Base-by-base conservation (phyloP, 1,140 invertebrate genomes). In the Lucilia cuprina region DNA sequence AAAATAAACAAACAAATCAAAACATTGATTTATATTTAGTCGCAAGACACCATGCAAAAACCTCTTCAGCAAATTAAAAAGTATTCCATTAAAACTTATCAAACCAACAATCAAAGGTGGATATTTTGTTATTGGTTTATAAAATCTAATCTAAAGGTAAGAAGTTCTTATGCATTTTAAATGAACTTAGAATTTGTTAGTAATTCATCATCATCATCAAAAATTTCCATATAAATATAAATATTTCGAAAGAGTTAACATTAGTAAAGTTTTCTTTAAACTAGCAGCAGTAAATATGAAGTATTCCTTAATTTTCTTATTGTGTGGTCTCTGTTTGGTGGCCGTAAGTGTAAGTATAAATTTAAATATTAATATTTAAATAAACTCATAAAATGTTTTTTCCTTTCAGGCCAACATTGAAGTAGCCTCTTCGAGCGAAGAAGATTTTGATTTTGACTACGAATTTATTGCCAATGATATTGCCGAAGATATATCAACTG, bases 331-430 rank as follows among this genome's bases (percentile, higher is more conserved):
- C 1, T 49, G 78, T n/a, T 35, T 82, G 78, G 78, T 82, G 19
- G 78, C 41, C 8, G 78, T 82, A 25, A 82, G 19, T 60, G 17
- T 82, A n/a, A 34, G 84, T 86, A 84, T 35, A 74, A 74, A 13
- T n/a, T 74, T 25, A 2, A 12, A 19, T 74, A 25, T 74, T 17
- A 2, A n/a, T n/a, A 7, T 60, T 60, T 17, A 1, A n/a, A 34
- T 4, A 74, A 30, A 74, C 30, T 25, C 30, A 74, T 25, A 12
- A 8, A 30, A 19, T 9, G 7, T 25, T 12, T 7, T 74, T 19
- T n/a, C n/a, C n/a, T n/a, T n/a, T n/a, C n/a, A 25, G 70, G 19
- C 21, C 50, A 82, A 60, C 21, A n/a, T n/a, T 60, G 55, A 60
- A 60, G 1, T 60, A 17, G 5, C 55, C 4, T 60, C 55, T 2